Base-by-base conservation (phyloP, 1,140 invertebrate genomes). In the Lycorma delicatula region DNA sequence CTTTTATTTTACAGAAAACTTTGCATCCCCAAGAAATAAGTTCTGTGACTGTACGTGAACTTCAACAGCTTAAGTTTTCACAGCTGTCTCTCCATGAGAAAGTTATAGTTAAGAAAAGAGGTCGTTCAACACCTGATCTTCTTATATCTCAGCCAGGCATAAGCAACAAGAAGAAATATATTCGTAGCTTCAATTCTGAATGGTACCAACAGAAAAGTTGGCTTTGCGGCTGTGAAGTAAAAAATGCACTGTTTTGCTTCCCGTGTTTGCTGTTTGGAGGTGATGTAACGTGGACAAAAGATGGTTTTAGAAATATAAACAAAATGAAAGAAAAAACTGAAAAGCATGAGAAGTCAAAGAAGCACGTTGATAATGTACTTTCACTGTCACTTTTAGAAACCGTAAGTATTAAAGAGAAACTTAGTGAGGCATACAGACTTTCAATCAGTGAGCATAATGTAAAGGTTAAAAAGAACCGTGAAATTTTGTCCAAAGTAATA, bases 401-500 rank as follows among this genome's bases (percentile, higher is more conserved):
- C 9, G 46, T 26, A 26, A 56, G 38, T 34, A 56, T 56, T 22
- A 41, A 31, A 22, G n/a, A 5, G 38, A 25, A 59, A 34, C 18
- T 55, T 2, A 38, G 57, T 20, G 34, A 16, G 5, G 34, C 54
- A 13, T 49, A 48, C 23, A 53, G 47, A 41, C 28, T 52, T 22
- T 41, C 29, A 28, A 20, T 56, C 55, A 38, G 59, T 13, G 36
- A 38, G 12, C 65, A 67, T 54, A 70, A 70, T 31, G 65, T 66
- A 47, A 55, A 65, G 23, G 67, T 68, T 4, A 58, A 1, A 47
- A 67, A 69, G 60, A 71, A 70, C 51, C 36, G 63, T 28, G 63
- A 63, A 55, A 52, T 69, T 41, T 55, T 70, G 29, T 64, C 59
- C 9, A 67, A 66, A 63, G 67, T 69, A 34, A 64, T 71, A 57